Percentiles rank a stretch among this genome's conserved stretches.
phyloP scores from a whole-genome alignment of 2,797 vertebrate genomes.

The Rhinichthys osculus region DNA sequence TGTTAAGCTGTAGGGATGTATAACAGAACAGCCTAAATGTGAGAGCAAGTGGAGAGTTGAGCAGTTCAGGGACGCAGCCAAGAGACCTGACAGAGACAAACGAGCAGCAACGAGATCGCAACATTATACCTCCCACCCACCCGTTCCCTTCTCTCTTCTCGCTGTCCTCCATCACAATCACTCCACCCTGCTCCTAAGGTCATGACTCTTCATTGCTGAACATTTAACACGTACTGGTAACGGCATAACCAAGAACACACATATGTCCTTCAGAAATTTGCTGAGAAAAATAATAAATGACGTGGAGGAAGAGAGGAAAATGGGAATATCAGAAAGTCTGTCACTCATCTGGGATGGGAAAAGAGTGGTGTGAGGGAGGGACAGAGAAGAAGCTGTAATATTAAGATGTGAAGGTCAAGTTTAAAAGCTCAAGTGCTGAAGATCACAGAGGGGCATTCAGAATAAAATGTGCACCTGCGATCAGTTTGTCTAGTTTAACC shows the following conservation, averaged over 20 bases:
- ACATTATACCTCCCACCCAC: slow-evolving; percentile 38
- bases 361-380: not conserved
- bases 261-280: not conserved
- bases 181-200: slow-evolving; percentile 18
- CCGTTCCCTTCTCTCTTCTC: slow-evolving; percentile 6
- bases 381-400: not conserved
- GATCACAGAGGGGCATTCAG: not conserved
- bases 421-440: slow-evolving; percentile 1
- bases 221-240: not conserved
- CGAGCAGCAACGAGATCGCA: slow-evolving; percentile 25
- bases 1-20: slow-evolving; percentile 44
- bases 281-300: not conserved
- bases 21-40: slow-evolving; percentile 56
- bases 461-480: not conserved
- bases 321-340: not conserved
- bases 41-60: slow-evolving; percentile 38
- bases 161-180: slow-evolving; percentile 57
- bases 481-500: not conserved
- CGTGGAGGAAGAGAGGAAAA: not conserved
- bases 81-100: slow-evolving; percentile 50
- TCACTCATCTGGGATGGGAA: not conserved
- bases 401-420: not conserved
- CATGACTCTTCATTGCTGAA: not conserved
- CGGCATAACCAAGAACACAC: not conserved
- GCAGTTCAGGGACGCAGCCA: slow-evolving; percentile 31